phyloP scores from a whole-genome alignment of 2,797 vertebrate genomes.

The Melanogrammus aeglefinus region DNA sequence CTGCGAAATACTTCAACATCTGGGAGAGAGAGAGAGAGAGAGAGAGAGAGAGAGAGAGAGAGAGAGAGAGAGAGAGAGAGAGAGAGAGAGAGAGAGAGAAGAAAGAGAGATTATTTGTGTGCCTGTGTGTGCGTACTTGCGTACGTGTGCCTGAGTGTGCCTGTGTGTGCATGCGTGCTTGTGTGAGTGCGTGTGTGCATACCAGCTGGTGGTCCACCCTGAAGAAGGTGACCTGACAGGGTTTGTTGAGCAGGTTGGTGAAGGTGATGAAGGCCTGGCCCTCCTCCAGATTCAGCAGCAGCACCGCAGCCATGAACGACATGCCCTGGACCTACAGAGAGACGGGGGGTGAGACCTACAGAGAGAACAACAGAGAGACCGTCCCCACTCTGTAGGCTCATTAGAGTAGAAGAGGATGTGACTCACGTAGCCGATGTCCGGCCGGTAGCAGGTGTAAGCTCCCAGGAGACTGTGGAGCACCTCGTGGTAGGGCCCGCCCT shows the following conservation, averaged over 20 bases:
- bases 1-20: conserved; percentile 98
- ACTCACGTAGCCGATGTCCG: conserved; percentile 97
- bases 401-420: too few species aligned
- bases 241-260: conserved; percentile 97
- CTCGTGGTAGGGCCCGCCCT: conserved; percentile 97
- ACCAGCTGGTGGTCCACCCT: conserved; percentile 97
- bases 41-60: too few species aligned
- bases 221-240: conserved; percentile 97
- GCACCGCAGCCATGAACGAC: conserved; percentile 97
- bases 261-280: conserved; percentile 97
- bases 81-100: not conserved
- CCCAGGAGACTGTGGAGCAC: conserved; percentile 94
- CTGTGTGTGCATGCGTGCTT: conserved; percentile 14
- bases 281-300: conserved; percentile 96
- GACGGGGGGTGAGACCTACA: too few species aligned
- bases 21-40: conserved; percentile 42
- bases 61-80: too few species aligned
- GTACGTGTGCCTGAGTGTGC: not conserved
- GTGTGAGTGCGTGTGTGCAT: conserved; percentile 30
- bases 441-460: conserved; percentile 96
- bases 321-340: conserved; percentile 89
- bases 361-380: too few species aligned
- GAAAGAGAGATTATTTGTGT: not conserved
- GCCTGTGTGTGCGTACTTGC: not conserved
- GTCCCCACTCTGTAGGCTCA: too few species aligned